A percentile compares a stretch with the other conserved stretches of the same genome.
phyloP scores from a whole-genome alignment of 2,113 vertebrate species.

The Thamnophis sirtalis region DNA sequence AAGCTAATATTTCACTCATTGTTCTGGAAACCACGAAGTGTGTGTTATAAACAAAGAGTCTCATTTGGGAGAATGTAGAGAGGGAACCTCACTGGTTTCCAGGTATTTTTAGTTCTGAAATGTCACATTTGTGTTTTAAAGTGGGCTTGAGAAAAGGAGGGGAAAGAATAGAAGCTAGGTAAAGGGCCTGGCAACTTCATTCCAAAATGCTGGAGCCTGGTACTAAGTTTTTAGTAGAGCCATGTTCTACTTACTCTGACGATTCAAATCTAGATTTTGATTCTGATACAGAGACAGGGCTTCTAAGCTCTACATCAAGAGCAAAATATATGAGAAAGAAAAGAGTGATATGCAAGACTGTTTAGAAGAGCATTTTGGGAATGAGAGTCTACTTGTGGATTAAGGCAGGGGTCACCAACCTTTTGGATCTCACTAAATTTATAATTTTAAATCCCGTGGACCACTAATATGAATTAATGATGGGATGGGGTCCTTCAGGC shows the following conservation, averaged over 20 bases:
- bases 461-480: too few relatives aligned
- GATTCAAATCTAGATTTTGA: neutral
- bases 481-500: too few relatives aligned
- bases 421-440: too few relatives aligned
- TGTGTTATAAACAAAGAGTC: neutral
- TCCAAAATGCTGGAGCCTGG: neutral
- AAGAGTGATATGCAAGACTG: neutral
- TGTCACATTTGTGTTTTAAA: neutral
- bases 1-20: neutral
- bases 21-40: neutral
- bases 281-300: neutral
- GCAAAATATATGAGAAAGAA: neutral
- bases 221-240: neutral
- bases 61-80: neutral
- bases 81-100: neutral
- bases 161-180: neutral
- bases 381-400: neutral
- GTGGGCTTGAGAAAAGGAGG: neutral
- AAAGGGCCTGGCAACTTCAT: neutral
- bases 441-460: too few relatives aligned
- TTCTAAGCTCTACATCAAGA: neutral
- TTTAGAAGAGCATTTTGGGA: neutral
- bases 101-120: neutral
- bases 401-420: neutral
- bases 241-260: neutral